Base-by-base conservation (phyloP, 2,113 vertebrate genomes). In the Eulemur rufifrons region DNA sequence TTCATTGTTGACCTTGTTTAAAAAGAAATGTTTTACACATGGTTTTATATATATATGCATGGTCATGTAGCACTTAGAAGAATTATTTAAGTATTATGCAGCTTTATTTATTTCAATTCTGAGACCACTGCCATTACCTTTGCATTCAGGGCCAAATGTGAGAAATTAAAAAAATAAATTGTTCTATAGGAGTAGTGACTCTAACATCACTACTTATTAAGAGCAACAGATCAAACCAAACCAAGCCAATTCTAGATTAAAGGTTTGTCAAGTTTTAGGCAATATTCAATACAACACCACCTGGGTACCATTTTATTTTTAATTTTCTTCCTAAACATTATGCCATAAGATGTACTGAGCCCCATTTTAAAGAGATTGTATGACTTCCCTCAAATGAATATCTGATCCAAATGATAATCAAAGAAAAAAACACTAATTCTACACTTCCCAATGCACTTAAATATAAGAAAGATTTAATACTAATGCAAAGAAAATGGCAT, bases 1-100 rank as follows among this genome's bases (percentile, higher is more conserved):
- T 61, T 99, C 98, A 2, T 98, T 99, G 88, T 99, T 99, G 68
- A 99, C 99, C 99, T 99, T 42, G 20, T 98, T 97, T 77, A 97
- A 98, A 87, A 98, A 90, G 97, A 88, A 76, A 45, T 18, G 18
- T 69, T 66, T 69, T 37, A 63, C 27, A 63, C 61, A 29, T 29
- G 61, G 61, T 64, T 86, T 2, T 63, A 94, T 73, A 87, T 54
- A 78, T 39, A 39, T 39, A 39, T 77, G 9, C 20, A 69, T 25
- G 29, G 18, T 69, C 37, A 86, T 8, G 52, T 13, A 73, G 59
- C 54, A 88, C 73, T 81, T 47, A n/a, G 21, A 85, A 85, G 52
- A 89, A 88, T 80, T 29, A 73, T 82, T 88, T 83, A 45, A 82
- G 17, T 91, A 71, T 69, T 63, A 95, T 20, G 8, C 34, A 89